A percentile compares a stretch with the other conserved stretches of the same genome.
These are phyloP conservation scores for Oscheius myriophilus DNA, from an alignment of 2,888 invertebrate species.

Conservation along the genomic window DNA sequence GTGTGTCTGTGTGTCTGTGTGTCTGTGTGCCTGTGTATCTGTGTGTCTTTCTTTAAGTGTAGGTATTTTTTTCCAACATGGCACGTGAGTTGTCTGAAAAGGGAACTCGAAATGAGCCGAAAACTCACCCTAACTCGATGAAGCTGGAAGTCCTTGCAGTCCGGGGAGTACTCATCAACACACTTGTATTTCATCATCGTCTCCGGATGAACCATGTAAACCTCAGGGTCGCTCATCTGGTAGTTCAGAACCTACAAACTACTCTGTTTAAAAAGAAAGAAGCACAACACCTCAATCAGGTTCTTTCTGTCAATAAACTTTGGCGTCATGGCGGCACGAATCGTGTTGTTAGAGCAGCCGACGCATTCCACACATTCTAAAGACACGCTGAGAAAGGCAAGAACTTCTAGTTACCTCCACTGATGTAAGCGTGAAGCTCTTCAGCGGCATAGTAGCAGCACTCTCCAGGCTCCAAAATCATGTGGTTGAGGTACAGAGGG, in stretches of 20 bases:
- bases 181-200: conserved; percentile 38
- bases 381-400: conserved; percentile 20
- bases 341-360: conserved; percentile 98
- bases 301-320: conserved; percentile 91
- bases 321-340: conserved; percentile 93
- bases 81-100: too few relatives aligned
- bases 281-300: conserved; percentile 75
- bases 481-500: conserved; percentile 89
- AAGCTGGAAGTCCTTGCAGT: conserved; percentile 67
- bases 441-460: conserved; percentile 91
- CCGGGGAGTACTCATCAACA: conserved; percentile 65
- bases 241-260: conserved; percentile 81
- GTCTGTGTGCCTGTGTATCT: too few relatives aligned
- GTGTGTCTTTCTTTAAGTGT: too few relatives aligned
- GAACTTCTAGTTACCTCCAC: conserved; percentile 79
- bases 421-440: conserved; percentile 93
- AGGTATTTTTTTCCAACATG: too few relatives aligned
- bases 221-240: conserved; percentile 66
- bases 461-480: conserved; percentile 85
- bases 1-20: too few relatives aligned
- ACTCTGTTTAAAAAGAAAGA: neutral
- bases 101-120: too few relatives aligned
- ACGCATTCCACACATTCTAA: conserved; percentile 96
- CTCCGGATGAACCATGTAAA: conserved; percentile 59
- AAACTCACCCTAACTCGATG: conserved; percentile 56